Conservation (phyloP, 2,888 invertebrate species). For the Psococerastis gibbosa region DNA sequence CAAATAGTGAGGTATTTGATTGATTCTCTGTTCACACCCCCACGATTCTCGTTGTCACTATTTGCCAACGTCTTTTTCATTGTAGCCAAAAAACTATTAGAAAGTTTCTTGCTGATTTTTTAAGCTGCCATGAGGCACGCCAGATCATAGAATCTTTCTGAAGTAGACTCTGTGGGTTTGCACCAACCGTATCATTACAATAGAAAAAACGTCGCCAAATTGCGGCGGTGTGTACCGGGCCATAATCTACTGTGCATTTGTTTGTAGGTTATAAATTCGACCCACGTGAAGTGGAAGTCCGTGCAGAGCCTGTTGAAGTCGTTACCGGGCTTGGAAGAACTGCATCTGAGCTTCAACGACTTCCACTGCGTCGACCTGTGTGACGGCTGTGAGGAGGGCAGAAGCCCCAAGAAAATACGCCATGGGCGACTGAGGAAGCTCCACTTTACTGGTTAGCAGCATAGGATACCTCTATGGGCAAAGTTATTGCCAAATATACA, state of each 20-base stretch:
- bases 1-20: no score
- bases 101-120: no score
- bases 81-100: no score
- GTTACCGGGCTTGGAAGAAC: constrained; percentile 62
- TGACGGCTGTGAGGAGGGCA: constrained; percentile 22
- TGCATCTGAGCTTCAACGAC: constrained; percentile 83
- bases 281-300: constrained; percentile 68
- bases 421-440: constrained; percentile 56
- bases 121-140: no score
- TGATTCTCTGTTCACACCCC: no score
- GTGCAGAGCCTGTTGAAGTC: constrained; percentile 56
- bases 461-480: not conserved
- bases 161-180: no score
- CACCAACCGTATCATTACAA: no score
- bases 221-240: no score
- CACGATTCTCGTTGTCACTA: no score
- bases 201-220: no score
- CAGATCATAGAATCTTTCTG: no score
- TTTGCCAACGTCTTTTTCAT: no score
- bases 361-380: constrained; percentile 57
- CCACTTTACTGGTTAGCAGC: constrained; percentile 62
- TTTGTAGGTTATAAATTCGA: constrained; percentile 62
- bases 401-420: constrained; percentile 23
- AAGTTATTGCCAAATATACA: not conserved
- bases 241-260: not conserved